phyloP scores from a whole-genome alignment of 2,797 vertebrate species.

The Gadopsis marmoratus region DNA sequence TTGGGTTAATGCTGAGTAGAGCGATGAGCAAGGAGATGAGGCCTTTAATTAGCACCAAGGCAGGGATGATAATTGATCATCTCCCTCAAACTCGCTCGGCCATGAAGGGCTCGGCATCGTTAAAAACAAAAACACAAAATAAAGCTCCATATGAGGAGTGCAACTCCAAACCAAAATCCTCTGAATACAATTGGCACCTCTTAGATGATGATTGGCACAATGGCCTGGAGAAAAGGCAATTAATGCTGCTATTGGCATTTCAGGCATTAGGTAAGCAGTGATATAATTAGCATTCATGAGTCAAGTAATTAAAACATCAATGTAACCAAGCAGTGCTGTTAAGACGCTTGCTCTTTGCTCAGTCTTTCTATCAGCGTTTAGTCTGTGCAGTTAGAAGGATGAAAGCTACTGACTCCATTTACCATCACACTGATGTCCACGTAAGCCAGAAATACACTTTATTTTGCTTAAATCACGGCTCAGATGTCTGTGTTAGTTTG shows the following conservation, averaged over 20 bases:
- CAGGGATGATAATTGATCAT: conserved; percentile 83
- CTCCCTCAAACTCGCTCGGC: conserved; percentile 68
- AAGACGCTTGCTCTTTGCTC: conserved; percentile 60
- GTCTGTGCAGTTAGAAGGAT: conserved; percentile 29
- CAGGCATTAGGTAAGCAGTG: conserved; percentile 77
- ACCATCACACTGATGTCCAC: background rate
- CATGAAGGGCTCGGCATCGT: conserved; percentile 77
- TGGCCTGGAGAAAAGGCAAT: conserved; percentile 58
- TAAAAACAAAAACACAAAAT: conserved; percentile 71
- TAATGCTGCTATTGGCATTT: conserved; percentile 80
- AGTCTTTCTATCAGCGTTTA: conserved; percentile 56
- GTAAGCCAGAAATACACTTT: background rate
- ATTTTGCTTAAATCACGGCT: background rate
- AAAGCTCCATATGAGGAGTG: background rate
- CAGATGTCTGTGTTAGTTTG: conserved; percentile 2
- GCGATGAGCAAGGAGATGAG: conserved; percentile 73
- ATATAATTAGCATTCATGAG: conserved; percentile 86
- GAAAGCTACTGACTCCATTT: conserved; percentile 15
- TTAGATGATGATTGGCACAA: background rate
- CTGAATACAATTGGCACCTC: conserved; percentile 19
- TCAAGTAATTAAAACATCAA: conserved; percentile 87
- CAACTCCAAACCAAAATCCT: background rate
- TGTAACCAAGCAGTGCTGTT: conserved; percentile 72
- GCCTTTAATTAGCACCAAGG: conserved; percentile 83
- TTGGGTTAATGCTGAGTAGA: conserved; percentile 68